Percentiles rank a stretch among this genome's conserved stretches.
These are phyloP conservation scores for Watsonalla cultraria DNA, from an alignment of 2,888 invertebrate genomes.

Conservation along the genomic window DNA sequence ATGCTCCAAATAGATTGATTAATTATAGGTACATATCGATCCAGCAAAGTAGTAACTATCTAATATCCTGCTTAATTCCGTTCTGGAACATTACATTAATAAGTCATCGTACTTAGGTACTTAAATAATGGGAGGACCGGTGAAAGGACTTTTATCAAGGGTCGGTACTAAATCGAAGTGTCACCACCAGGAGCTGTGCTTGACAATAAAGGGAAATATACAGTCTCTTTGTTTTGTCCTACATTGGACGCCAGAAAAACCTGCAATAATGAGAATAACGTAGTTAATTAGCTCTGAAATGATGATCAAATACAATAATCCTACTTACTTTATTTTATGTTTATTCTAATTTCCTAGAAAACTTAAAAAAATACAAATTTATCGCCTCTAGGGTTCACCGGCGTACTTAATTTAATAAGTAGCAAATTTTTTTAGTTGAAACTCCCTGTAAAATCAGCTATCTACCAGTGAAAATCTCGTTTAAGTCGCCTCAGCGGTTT, in stretches of 20 bases:
- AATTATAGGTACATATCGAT: no score
- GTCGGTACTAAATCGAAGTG: constrained; percentile 72
- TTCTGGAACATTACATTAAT: constrained; percentile 18
- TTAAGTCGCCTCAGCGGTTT: no score
- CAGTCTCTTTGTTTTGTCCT: constrained; percentile 54
- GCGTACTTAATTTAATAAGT: no score
- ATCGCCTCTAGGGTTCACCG: no score
- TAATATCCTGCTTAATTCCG: constrained; percentile 12
- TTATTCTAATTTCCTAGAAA: no score
- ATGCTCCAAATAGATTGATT: no score
- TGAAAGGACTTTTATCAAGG: constrained; percentile 66
- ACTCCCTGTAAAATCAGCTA: no score
- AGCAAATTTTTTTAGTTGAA: no score
- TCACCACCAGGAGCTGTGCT: constrained; percentile 60
- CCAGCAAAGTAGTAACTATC: neutral
- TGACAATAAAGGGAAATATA: constrained; percentile 66
- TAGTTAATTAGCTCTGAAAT: neutral
- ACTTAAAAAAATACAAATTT: no score
- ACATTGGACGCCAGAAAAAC: constrained; percentile 16
- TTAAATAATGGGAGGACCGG: constrained; percentile 54
- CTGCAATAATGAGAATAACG: neutral
- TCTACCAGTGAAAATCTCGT: no score
- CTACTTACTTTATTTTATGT: no score
- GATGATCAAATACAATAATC: neutral
- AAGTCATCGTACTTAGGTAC: constrained; percentile 24